Percentiles rank a stretch among this genome's conserved stretches.
Conservation (phyloP, 2,888 invertebrate genomes). For the Clivina fossor region DNA sequence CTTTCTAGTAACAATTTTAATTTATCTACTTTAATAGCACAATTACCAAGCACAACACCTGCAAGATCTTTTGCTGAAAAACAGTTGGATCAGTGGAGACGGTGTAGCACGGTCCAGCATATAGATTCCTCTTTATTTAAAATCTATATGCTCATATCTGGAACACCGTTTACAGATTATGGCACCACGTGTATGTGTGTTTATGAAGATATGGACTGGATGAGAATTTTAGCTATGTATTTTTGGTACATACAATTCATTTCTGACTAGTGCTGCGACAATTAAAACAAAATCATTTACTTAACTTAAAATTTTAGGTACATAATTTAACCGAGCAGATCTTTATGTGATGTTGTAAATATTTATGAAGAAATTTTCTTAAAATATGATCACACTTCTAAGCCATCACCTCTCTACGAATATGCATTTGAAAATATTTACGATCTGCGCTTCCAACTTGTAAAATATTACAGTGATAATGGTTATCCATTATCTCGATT, state of each 20-base stretch:
- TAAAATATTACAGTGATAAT: constrained; percentile 72
- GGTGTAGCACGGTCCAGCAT: constrained; percentile 68
- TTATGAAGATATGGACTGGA: constrained; percentile 77
- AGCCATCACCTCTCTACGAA: constrained; percentile 49
- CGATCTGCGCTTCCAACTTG: constrained; percentile 81
- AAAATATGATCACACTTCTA: constrained; percentile 45
- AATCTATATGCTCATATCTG: constrained; percentile 69
- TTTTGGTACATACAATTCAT: constrained; percentile 72
- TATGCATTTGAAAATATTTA: constrained; percentile 47
- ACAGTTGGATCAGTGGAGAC: constrained; percentile 77
- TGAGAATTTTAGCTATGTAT: constrained; percentile 75
- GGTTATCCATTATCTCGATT: constrained; percentile 66
- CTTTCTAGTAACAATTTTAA: constrained; percentile 61
- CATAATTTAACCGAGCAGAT: constrained; percentile 67
- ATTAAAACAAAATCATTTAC: too few relatives aligned
- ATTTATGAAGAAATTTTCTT: constrained; percentile 71
- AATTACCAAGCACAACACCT: constrained; percentile 62
- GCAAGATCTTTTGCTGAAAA: constrained; percentile 66
- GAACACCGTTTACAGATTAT: constrained; percentile 56
- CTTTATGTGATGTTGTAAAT: constrained; percentile 70
- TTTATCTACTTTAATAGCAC: constrained; percentile 65
- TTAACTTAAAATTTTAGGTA: constrained; percentile 57
- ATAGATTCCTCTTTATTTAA: constrained; percentile 65
- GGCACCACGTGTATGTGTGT: constrained; percentile 62
- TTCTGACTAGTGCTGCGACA: too few relatives aligned